These are phyloP conservation scores for Denticeps clupeoides DNA, from an alignment of 2,797 vertebrate genomes.

Conservation along the genomic window DNA sequence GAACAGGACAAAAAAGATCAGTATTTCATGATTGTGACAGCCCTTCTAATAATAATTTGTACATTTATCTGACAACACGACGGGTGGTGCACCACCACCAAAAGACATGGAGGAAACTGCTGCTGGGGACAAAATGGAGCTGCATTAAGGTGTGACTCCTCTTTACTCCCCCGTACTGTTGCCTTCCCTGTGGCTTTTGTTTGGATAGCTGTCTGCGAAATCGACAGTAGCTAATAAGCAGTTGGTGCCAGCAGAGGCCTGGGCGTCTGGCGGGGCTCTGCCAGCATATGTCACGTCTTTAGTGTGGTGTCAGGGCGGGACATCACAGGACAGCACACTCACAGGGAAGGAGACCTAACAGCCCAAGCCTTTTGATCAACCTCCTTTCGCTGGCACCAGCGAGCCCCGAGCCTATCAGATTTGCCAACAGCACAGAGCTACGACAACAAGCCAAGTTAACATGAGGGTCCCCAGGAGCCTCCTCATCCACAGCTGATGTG, in stretches of 20 bases:
- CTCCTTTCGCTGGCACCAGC: slow-evolving; percentile 8
- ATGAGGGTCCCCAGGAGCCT: slow-evolving; percentile 28
- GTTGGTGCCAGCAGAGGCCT: slow-evolving; percentile 11
- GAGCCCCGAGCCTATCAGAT: slow-evolving; percentile 15
- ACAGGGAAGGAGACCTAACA: too few relatives aligned
- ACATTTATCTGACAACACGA: too few relatives aligned
- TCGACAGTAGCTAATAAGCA: slow-evolving; percentile 19
- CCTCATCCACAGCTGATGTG: slow-evolving; percentile 34
- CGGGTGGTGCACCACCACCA: too few relatives aligned
- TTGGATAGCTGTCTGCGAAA: slow-evolving; percentile 1
- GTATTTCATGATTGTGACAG: too few relatives aligned
- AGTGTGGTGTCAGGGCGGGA: slow-evolving; percentile 14
- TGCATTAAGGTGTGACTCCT: background rate
- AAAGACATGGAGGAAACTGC: too few relatives aligned
- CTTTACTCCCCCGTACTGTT: background rate
- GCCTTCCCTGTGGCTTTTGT: background rate
- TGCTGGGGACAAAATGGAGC: too few relatives aligned
- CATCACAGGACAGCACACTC: too few relatives aligned
- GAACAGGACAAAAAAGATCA: too few relatives aligned
- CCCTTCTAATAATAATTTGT: too few relatives aligned
- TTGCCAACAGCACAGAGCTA: background rate
- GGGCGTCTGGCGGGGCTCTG: slow-evolving; percentile 2
- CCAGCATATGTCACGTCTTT: background rate
- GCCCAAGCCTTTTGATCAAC: slow-evolving; percentile 12
- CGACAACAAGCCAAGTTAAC: slow-evolving; percentile 9